Base-by-base conservation (phyloP, 2,888 invertebrate genomes). In the Tetropium fuscum region DNA sequence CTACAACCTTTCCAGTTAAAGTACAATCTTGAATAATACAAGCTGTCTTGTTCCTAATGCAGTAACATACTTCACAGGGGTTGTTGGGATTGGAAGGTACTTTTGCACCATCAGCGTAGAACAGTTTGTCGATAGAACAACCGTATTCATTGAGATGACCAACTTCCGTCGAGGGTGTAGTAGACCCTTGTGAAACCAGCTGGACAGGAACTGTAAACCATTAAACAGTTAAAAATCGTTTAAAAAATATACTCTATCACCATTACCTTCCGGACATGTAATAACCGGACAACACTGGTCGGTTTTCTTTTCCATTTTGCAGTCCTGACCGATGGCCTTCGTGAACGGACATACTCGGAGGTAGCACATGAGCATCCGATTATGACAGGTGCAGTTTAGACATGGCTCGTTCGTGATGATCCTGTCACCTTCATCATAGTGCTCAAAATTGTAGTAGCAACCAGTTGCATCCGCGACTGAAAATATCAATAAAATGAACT, bases 1-100 rank as follows among this genome's bases (percentile, higher is more conserved):
- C 93, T 20, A 96, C 94, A 27, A 67, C 58, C 32, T 61, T 58
- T 30, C 67, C 67, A 70, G 93, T 90, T 41, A 97, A 84, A 18
- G 94, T 95, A 84, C 97, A 97, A 83, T 96, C 94, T 86, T 96
- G 95, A 91, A 95, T 94, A 53, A 95, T 91, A 82, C 96, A 97
- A 70, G 95, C 94, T 55, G 95, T 95, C 83, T 91, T 90, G 80
- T 97, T 97, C 78, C 93, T 88, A 77, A 97, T 96, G 81, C 97
- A 97, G 83, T 97, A 97, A 83, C 97, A 97, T 54, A 95, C 87
- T 83, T 97, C 96, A 83, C 97, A 97, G 3, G 96, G 96, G 80
- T 95, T 95, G 78, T 88, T 87, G 4, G 92, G 90, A 73, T 94
- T 89, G 49, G 91, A 88, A 49, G 95, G 95, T 60, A 96, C 90